Base-by-base conservation (phyloP, 2,797 vertebrate genomes). In the Muraenolepis orangiensis region DNA sequence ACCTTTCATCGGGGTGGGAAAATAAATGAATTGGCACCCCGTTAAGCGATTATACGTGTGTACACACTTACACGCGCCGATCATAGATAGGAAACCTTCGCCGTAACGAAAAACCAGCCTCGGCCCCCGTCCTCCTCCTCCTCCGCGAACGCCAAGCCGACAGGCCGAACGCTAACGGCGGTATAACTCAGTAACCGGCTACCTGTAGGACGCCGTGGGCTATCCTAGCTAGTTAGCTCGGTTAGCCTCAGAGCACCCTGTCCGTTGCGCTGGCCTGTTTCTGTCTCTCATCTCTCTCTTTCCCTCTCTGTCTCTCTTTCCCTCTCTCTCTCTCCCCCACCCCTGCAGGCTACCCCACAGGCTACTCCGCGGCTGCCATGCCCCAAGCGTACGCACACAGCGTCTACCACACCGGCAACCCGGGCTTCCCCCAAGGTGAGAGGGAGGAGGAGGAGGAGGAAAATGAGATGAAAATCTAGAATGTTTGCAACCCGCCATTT, bases 391-490 rank as follows among this genome's bases (percentile, higher is more conserved):
- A 95, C 91, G 95, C 95, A 72, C 94, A 95, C 64, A 94, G 94
- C 85, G 89, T 96, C 87, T 96, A 96, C 78, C 93, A 95, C 46
- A 92, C 95, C 79, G 94, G 93, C 87, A 95, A 91, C 84, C 93
- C 95, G 0, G 95, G 94, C 84, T 96, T 95, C 0, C 94, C 95
- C 80, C 93, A 92, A 95, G 95, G 95, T 95, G 94, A 93, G 80
- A 29, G 30, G 16, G 34, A 31, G 4, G 18, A 4, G 12, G 42
- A 2, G 42, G 42, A 3, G 42, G 42, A 14, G 8, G 8, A 34
- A 34, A 34, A 34, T 34, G 32, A 34, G 3, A 34, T 34, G 32
- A 34, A 34, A 34, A 4, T 3, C 3, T 4, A 34, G 11, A 40
- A 14, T 8, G 6, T 46, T 46, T 46, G 42, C 46, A 51, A 18